Evolutionary conservation across 2,113 vertebrate species (phyloP).

Genomic region (Phalacrocorax brasilianus): DNA sequence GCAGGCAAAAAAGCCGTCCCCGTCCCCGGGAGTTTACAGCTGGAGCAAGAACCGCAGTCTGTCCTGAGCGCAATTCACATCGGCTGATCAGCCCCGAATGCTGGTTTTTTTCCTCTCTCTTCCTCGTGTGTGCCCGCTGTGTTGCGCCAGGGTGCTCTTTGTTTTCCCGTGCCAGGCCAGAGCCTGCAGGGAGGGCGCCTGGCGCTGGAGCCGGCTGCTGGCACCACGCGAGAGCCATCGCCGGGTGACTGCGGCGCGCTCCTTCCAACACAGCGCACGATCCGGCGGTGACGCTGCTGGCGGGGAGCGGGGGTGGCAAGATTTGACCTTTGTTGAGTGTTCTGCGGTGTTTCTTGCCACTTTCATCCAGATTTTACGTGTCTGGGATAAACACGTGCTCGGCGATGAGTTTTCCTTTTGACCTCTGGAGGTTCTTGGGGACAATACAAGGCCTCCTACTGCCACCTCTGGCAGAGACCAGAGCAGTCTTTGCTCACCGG

Average conservation of each 20-base stretch:
- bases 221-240: not conserved
- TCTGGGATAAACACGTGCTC: fast-evolving
- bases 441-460: not conserved
- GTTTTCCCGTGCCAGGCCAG: not conserved
- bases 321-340: not conserved
- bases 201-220: not conserved
- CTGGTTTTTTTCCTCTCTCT: not conserved
- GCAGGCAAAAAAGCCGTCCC: not conserved
- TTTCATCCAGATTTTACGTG: not conserved
- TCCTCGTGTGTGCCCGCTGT: fast-evolving
- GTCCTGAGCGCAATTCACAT: fast-evolving
- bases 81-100: not conserved
- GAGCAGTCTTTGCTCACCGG: not conserved
- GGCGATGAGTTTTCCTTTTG: not conserved
- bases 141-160: not conserved
- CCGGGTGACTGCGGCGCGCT: not conserved
- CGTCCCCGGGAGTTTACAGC: not conserved
- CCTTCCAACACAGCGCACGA: fast-evolving
- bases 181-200: not conserved
- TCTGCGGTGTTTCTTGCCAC: not conserved
- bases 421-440: not conserved
- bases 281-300: not conserved
- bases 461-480: not conserved
- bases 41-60: not conserved
- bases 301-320: not conserved